phyloP scores from a whole-genome alignment of 2,888 invertebrate species.

The Oxystoma pomonae region DNA sequence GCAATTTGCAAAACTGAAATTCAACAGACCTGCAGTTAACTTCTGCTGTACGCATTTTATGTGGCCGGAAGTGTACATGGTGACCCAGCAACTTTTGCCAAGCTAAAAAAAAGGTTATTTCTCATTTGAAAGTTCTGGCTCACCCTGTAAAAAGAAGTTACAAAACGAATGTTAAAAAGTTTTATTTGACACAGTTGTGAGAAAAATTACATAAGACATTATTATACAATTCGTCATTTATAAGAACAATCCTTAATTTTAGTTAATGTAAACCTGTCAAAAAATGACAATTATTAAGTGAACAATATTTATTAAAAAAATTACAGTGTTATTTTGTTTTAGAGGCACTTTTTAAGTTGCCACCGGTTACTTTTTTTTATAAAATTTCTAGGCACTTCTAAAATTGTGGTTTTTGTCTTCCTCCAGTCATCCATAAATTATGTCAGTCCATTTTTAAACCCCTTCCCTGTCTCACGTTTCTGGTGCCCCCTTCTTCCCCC shows the following conservation, averaged over 20 bases:
- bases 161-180: background rate
- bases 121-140: no score
- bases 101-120: no score
- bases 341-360: background rate
- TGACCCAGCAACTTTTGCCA: no score
- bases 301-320: no score
- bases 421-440: no score
- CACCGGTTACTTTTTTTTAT: background rate
- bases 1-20: no score
- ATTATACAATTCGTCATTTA: background rate
- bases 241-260: background rate
- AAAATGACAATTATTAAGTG: background rate
- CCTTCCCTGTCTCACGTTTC: no score
- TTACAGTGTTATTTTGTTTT: background rate
- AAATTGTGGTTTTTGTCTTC: background rate
- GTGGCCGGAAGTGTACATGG: no score
- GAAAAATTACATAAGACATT: background rate
- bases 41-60: no score
- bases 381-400: background rate
- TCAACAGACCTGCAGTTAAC: no score
- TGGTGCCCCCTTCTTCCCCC: no score
- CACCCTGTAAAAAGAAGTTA: background rate
- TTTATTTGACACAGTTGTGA: background rate
- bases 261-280: background rate
- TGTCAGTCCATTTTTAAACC: no score